Conservation (phyloP, 2,888 invertebrate genomes). For the Oxytorus armatus region DNA sequence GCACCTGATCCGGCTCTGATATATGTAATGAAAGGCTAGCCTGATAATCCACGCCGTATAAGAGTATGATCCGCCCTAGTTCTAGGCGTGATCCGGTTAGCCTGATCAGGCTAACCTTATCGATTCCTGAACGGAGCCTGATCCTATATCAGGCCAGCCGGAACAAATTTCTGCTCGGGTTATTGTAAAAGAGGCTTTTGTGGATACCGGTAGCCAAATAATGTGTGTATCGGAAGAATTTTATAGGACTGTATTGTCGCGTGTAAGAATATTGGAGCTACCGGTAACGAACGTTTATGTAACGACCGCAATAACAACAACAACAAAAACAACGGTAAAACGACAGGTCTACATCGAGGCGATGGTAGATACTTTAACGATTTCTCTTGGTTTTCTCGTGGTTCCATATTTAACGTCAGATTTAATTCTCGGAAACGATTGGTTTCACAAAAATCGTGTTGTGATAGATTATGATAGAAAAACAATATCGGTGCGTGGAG, state of each 20-base stretch:
- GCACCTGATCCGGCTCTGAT: no score
- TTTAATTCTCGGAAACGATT: constrained; percentile 53
- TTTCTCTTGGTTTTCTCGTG: constrained; percentile 35
- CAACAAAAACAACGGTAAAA: constrained; percentile 16
- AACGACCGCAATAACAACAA: constrained; percentile 26
- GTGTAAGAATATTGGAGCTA: background rate
- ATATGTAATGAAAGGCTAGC: no score
- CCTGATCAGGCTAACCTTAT: no score
- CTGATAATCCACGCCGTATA: no score
- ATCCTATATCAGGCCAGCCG: no score
- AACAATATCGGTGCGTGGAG: background rate
- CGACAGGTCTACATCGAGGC: background rate
- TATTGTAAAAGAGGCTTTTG: constrained; percentile 7
- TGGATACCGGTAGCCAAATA: constrained; percentile 11
- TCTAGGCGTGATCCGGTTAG: no score
- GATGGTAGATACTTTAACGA: background rate
- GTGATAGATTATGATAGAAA: constrained; percentile 4
- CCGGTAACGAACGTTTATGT: constrained; percentile 47
- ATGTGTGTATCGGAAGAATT: constrained; percentile 12
- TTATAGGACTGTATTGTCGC: constrained; percentile 8
- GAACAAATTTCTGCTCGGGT: no score
- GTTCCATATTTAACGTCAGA: constrained; percentile 45
- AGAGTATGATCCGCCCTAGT: no score
- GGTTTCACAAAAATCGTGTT: background rate
- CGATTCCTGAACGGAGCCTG: no score